These are phyloP conservation scores for Ibidorhyncha struthersii DNA, from an alignment of 2,113 vertebrate genomes.

Conservation along the genomic window DNA sequence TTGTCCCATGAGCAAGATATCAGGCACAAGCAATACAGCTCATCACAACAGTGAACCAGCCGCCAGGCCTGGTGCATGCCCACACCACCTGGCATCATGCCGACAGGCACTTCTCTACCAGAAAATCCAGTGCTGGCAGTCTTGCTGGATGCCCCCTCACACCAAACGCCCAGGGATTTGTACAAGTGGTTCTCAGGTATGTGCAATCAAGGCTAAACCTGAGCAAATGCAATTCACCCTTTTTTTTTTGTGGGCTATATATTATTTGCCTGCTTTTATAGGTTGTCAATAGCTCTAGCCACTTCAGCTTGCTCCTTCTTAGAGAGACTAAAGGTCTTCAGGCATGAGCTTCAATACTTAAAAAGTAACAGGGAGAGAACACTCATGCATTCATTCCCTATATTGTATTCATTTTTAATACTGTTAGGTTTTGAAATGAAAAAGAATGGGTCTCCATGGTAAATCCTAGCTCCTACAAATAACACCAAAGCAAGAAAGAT, in stretches of 20 bases:
- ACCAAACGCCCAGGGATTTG: background rate
- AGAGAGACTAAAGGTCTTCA: background rate
- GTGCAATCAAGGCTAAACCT: background rate
- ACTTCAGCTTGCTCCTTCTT: background rate
- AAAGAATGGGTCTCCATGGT: background rate
- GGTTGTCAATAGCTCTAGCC: background rate
- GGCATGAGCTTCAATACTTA: background rate
- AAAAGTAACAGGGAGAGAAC: background rate
- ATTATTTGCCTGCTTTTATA: background rate
- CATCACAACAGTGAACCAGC: accelerated
- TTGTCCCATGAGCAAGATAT: background rate
- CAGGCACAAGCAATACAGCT: accelerated
- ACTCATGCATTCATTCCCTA: background rate
- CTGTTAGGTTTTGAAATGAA: background rate
- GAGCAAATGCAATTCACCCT: background rate
- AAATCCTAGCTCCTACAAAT: background rate
- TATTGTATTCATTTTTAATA: background rate
- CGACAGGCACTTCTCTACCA: background rate
- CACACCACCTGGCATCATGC: accelerated
- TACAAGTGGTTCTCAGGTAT: background rate
- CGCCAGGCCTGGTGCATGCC: background rate
- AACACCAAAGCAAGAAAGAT: background rate
- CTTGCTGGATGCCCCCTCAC: background rate
- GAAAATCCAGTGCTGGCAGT: background rate
- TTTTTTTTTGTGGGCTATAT: background rate